Base-by-base conservation (phyloP, 1,140 invertebrate genomes). In the Rhynchophorus ferrugineus region DNA sequence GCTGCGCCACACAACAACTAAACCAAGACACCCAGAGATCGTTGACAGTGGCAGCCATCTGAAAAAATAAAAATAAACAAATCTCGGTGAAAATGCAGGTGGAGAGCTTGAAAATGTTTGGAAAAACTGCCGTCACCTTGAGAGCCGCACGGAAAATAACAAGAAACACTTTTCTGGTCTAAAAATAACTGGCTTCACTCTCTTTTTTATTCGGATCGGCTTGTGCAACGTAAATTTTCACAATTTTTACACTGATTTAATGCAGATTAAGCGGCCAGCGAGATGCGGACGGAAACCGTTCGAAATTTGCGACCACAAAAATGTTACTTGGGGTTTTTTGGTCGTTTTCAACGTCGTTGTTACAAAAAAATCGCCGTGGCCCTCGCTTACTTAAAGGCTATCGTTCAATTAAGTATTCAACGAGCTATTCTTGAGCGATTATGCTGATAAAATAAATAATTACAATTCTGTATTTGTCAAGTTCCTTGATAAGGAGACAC, bases 1-100 rank as follows among this genome's bases (percentile, higher is more conserved):
- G 66, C 55, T 82, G 78, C 29, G 79, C 78, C 19, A 83, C 68
- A 63, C 83, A 84, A 69, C 83, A 85, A 16, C 79, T 79, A 62
- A 85, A 84, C 74, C 81, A 84, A 44, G 84, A 82, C 22, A 83
- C 73, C 81, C 81, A 82, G 54, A 84, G 71, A 58, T 84, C 82
- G 48, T 79, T 74, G 44, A 72, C 73, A 21, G 50, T 46, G 54
- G 72, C 73, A 53, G 75, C 71, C 76, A 78, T 78, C 61, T 68
- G 20, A 19, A 52, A 52, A 13, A 14, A 44, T 42, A 53, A 36
- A 21, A 29, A 42, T 18, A 43, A 35, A 44, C 33, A 17, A 21
- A 49, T 41, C 39, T 14, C 43, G 18, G 16, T 47, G 7, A 8
- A 8, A n/a, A n/a, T 16, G 6, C 5, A 13, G 6, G 9, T 6